Evolutionary conservation across 2,113 vertebrate genomes (phyloP).

Genomic region (Hyaena hyaena): DNA sequence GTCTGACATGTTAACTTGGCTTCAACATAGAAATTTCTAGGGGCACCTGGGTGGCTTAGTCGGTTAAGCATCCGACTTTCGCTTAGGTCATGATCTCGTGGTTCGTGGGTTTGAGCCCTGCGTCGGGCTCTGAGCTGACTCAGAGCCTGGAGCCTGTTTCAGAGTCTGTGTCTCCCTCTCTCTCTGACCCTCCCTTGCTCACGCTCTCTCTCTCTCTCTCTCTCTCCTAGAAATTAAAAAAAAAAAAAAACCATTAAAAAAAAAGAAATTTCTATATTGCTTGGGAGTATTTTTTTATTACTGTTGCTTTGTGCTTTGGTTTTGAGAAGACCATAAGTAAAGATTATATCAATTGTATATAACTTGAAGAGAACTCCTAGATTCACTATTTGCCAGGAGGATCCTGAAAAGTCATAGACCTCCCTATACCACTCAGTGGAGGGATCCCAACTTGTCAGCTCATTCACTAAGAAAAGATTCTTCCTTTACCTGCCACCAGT

Average conservation of each 20-base stretch:
- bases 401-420: not conserved
- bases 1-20: not conserved
- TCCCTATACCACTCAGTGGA: not conserved
- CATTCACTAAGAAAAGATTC: not conserved
- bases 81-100: no score
- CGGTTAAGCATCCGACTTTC: no score
- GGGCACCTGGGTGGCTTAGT: no score
- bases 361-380: not conserved
- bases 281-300: not conserved
- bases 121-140: no score
- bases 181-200: no score
- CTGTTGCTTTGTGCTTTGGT: not conserved
- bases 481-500: not conserved
- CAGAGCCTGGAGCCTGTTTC: no score
- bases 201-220: no score
- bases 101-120: no score
- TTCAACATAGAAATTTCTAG: not conserved
- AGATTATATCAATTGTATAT: not conserved
- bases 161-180: no score
- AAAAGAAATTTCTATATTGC: not conserved
- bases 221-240: no score
- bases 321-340: not conserved
- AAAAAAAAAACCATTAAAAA: no score
- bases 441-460: not conserved
- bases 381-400: not conserved